Evolutionary conservation across 2,113 vertebrate species (phyloP).

Genomic region (Felis chaus): DNA sequence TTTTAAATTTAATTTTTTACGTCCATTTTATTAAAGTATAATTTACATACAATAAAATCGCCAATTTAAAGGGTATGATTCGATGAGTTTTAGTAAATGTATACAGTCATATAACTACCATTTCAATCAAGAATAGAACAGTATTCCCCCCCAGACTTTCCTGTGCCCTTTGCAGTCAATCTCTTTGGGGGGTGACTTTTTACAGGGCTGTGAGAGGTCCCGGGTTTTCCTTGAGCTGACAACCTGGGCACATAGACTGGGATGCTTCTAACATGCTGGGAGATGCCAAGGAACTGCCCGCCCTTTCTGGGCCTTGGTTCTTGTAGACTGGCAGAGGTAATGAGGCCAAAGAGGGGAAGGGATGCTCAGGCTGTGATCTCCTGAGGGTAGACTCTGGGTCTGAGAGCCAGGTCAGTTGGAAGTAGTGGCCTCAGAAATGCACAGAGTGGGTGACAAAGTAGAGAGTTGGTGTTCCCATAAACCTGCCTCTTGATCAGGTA

Average conservation of each 20-base stretch:
- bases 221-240: not conserved
- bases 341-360: not conserved
- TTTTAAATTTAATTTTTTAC: not conserved
- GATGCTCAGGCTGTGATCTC: not conserved
- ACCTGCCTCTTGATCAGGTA: not conserved
- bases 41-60: conserved; percentile 40
- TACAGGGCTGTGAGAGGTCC: not conserved
- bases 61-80: not conserved
- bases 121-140: not conserved
- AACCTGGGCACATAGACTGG: not conserved
- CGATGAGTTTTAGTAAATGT: conserved; percentile 31
- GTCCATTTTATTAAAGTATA: not conserved
- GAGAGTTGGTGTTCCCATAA: not conserved
- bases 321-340: not conserved
- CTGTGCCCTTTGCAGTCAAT: not conserved
- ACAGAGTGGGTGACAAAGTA: not conserved
- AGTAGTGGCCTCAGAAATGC: not conserved
- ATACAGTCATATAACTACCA: not conserved
- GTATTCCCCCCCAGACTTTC: not conserved
- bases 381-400: not conserved
- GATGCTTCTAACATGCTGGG: not conserved
- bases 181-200: not conserved
- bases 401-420: not conserved
- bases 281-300: not conserved
- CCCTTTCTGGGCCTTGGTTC: not conserved